Conservation (phyloP, 53 echinoderm and acorn worm species). For the Apostichopus leukothele region DNA sequence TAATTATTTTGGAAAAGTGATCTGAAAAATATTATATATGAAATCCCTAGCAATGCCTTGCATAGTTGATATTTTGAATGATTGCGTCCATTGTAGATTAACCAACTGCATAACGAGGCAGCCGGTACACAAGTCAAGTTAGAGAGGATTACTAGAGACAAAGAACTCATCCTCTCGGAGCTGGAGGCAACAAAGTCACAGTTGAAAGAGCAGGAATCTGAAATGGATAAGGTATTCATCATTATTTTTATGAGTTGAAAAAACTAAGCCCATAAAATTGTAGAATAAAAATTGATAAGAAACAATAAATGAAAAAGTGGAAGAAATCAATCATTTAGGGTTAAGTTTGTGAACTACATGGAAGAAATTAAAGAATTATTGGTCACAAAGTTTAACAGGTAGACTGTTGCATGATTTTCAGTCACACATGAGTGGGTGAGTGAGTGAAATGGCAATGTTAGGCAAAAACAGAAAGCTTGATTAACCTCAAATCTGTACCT, state of each 20-base stretch:
- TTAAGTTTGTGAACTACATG: no score
- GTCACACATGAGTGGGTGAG: no score
- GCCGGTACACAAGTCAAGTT: conserved; percentile 62
- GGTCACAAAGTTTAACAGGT: no score
- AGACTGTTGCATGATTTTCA: no score
- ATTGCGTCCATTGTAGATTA: conserved; percentile 49
- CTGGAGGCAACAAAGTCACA: conserved; percentile 83
- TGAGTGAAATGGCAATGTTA: no score
- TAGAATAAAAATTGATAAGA: neutral
- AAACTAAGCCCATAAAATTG: neutral
- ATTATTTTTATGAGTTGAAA: neutral
- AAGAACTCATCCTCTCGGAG: conserved; percentile 72
- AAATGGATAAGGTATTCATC: conserved; percentile 70
- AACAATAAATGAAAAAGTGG: neutral
- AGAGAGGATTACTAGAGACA: conserved; percentile 85
- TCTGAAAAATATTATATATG: no score
- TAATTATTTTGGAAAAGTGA: no score
- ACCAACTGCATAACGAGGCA: conserved; percentile 61
- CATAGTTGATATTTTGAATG: no score
- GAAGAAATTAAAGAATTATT: no score
- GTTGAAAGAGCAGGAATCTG: conserved; percentile 73
- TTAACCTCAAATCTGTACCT: no score
- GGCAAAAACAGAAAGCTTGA: no score
- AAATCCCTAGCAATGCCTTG: no score
- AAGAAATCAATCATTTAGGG: neutral